These are phyloP conservation scores for Narcine bancroftii DNA, from an alignment of 2,113 vertebrate genomes.

Conservation along the genomic window DNA sequence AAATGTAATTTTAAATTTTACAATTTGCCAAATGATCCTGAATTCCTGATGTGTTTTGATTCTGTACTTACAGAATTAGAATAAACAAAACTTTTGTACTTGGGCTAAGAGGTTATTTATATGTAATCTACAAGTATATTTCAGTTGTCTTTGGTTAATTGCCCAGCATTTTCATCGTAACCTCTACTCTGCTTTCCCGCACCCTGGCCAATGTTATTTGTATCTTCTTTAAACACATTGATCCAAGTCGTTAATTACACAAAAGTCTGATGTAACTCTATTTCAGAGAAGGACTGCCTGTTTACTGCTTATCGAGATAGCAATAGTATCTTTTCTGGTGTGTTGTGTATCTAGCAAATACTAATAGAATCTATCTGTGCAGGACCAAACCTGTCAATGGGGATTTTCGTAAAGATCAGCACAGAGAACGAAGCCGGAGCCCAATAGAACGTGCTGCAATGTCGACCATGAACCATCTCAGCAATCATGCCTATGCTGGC, in stretches of 20 bases:
- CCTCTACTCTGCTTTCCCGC: not conserved
- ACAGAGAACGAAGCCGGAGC: conserved; percentile 80
- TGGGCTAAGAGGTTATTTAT: not conserved
- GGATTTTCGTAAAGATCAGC: conserved; percentile 80
- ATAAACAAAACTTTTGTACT: not conserved
- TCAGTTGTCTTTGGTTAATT: not conserved
- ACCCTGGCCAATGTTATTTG: not conserved
- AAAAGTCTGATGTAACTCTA: not conserved
- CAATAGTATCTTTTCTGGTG: not conserved
- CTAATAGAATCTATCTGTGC: not conserved
- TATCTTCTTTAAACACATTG: not conserved
- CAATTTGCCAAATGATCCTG: not conserved
- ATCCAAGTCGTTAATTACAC: too few species aligned
- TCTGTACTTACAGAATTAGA: not conserved
- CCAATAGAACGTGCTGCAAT: conserved; percentile 75
- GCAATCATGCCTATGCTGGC: conserved; percentile 69
- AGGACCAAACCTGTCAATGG: conserved; percentile 86
- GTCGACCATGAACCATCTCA: conserved; percentile 69
- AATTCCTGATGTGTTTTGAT: not conserved
- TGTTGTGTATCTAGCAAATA: not conserved
- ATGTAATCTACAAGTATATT: not conserved
- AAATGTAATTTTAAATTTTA: not conserved
- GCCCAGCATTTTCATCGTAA: not conserved
- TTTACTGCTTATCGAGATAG: not conserved
- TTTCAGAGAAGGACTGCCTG: not conserved